Conservation (phyloP, 2,888 invertebrate species). For the Pyrrhia umbra region DNA sequence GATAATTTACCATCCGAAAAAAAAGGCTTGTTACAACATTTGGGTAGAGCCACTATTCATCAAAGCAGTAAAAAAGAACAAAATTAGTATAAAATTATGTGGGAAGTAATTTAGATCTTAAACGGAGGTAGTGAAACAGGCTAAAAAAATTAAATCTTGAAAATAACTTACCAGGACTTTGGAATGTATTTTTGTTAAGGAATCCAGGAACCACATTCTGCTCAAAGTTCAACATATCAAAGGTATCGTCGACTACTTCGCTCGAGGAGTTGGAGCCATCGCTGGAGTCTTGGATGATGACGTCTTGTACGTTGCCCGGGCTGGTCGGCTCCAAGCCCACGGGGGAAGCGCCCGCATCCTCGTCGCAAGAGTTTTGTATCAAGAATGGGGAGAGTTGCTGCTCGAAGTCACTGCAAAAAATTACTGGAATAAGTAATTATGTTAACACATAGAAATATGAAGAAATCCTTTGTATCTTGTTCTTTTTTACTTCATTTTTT, state of each 20-base stretch:
- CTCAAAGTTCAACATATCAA: conserved; percentile 84
- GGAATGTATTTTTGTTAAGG: conserved; percentile 85
- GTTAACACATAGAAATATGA: no score
- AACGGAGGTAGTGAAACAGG: no score
- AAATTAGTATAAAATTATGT: no score
- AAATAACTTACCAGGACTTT: conserved; percentile 71
- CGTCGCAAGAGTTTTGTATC: conserved; percentile 85
- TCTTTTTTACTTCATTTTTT: no score
- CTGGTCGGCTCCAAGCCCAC: conserved; percentile 75
- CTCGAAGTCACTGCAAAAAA: conserved; percentile 85
- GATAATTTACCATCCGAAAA: no score
- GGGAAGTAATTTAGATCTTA: no score
- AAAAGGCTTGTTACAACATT: no score
- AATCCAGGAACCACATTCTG: conserved; percentile 86
- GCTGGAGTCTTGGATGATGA: conserved; percentile 78
- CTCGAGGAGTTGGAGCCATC: conserved; percentile 75
- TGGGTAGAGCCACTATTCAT: no score
- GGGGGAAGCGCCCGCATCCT: conserved; percentile 70
- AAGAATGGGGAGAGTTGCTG: conserved; percentile 90
- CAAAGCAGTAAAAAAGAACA: no score
- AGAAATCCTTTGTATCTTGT: no score
- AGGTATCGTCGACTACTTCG: conserved; percentile 74
- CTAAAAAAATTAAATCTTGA: no score
- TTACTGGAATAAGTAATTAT: background rate
- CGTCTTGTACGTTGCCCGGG: conserved; percentile 76